Conservation (phyloP, 2,797 vertebrate genomes). For the Glyptemys insculpta region DNA sequence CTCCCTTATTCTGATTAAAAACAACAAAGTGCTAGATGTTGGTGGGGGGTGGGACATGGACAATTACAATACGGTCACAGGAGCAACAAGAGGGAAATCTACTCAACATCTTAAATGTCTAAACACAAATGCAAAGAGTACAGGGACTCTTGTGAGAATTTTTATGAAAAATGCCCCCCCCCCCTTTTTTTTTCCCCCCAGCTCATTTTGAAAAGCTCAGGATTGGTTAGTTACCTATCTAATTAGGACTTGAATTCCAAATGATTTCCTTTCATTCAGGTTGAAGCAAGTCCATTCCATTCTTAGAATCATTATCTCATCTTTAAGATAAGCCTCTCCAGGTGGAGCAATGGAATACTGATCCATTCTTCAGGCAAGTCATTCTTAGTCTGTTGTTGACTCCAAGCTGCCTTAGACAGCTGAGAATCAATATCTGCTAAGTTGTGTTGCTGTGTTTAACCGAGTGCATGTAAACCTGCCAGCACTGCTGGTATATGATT, state of each 20-base stretch:
- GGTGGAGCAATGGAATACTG: background rate
- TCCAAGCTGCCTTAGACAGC: background rate
- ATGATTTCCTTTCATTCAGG: background rate
- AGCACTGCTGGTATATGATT: background rate
- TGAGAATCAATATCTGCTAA: background rate
- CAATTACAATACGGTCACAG: background rate
- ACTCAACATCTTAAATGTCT: background rate
- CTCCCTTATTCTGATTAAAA: background rate
- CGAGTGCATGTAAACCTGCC: background rate
- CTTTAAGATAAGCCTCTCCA: background rate
- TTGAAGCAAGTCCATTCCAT: rapidly evolving
- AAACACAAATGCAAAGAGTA: background rate
- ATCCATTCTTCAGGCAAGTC: conserved; percentile 9
- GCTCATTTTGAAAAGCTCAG: background rate
- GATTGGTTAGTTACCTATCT: background rate
- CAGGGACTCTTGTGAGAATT: background rate
- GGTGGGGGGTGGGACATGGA: background rate
- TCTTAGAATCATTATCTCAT: background rate
- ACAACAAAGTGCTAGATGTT: background rate
- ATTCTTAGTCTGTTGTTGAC: background rate
- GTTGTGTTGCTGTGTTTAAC: background rate
- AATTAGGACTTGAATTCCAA: conserved; percentile 16
- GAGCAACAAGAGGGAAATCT: background rate
- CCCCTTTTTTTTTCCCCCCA: background rate
- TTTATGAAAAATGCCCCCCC: background rate